Percentiles rank a stretch among this genome's conserved stretches.
These are phyloP conservation scores for Dryoscopus gambensis DNA, from an alignment of 2,113 vertebrate species.

Conservation along the genomic window DNA sequence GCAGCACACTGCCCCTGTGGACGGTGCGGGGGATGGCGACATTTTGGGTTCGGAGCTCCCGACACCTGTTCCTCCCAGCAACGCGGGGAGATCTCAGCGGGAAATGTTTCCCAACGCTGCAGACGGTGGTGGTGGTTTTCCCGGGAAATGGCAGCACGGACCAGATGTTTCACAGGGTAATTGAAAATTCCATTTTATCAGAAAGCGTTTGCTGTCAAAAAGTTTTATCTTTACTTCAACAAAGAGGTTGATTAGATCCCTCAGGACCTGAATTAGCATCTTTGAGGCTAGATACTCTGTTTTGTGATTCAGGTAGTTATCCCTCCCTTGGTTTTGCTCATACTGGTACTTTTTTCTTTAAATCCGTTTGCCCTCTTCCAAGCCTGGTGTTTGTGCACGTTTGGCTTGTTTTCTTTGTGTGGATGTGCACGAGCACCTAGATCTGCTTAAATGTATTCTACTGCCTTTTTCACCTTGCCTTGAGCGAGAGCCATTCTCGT, in stretches of 20 bases:
- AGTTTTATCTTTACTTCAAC: conserved; percentile 81
- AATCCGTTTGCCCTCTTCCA: conserved; percentile 48
- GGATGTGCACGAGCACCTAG: not conserved
- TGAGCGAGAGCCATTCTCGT: not conserved
- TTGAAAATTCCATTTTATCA: conserved; percentile 83
- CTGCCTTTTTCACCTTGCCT: conserved; percentile 24
- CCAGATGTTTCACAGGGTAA: conserved; percentile 76
- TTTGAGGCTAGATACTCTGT: conserved; percentile 69
- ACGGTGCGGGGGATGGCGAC: fast-evolving
- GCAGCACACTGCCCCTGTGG: fast-evolving
- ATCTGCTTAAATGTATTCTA: not conserved
- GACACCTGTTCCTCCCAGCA: not conserved
- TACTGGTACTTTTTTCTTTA: conserved; percentile 1
- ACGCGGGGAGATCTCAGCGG: not conserved
- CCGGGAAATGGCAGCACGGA: conserved; percentile 34
- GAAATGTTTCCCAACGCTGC: conserved; percentile 55
- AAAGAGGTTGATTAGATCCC: conserved; percentile 79
- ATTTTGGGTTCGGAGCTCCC: fast-evolving
- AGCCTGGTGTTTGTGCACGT: conserved; percentile 7
- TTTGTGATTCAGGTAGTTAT: conserved; percentile 76
- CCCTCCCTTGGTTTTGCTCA: conserved; percentile 61
- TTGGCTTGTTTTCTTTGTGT: conserved; percentile 29
- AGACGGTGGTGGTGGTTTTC: conserved; percentile 9
- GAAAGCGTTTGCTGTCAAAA: conserved; percentile 78
- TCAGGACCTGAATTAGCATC: conserved; percentile 75